Percentiles rank a stretch among this genome's conserved stretches.
Conservation (phyloP, 2,797 vertebrate species). For the Dicrostonyx torquatus region DNA sequence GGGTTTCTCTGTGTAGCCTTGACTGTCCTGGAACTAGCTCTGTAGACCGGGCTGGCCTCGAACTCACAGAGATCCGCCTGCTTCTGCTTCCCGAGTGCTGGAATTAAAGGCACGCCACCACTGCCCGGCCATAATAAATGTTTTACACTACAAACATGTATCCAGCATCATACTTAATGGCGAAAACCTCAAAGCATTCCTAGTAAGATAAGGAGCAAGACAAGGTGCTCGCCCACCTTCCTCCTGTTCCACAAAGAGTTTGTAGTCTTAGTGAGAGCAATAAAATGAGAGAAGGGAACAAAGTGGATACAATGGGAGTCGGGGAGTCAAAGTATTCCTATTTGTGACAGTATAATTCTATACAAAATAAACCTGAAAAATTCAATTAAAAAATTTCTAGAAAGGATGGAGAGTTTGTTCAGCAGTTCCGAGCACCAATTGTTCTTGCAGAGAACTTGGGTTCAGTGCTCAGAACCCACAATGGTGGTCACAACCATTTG, state of each 20-base stretch:
- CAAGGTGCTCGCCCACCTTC: background rate
- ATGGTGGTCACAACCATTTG: background rate
- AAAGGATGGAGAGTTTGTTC: background rate
- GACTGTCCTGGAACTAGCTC: too few relatives aligned
- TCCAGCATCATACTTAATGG: background rate
- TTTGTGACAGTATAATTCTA: background rate
- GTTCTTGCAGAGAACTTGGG: background rate
- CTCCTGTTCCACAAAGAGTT: background rate
- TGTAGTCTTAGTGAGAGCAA: background rate
- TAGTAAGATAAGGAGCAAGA: background rate
- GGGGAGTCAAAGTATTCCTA: background rate
- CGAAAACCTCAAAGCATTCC: background rate
- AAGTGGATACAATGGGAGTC: background rate
- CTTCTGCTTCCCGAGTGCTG: too few relatives aligned
- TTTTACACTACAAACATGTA: background rate
- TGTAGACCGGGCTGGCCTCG: too few relatives aligned
- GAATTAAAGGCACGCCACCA: too few relatives aligned
- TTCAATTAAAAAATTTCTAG: background rate
- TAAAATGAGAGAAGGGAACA: background rate
- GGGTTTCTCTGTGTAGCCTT: too few relatives aligned
- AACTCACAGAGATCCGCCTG: too few relatives aligned
- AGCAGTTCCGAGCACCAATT: background rate
- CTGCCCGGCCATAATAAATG: background rate
- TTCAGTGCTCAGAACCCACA: background rate
- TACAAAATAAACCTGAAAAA: background rate